These are phyloP conservation scores for Syndactyla subalaris DNA, from an alignment of 2,797 vertebrate genomes.

Conservation along the genomic window DNA sequence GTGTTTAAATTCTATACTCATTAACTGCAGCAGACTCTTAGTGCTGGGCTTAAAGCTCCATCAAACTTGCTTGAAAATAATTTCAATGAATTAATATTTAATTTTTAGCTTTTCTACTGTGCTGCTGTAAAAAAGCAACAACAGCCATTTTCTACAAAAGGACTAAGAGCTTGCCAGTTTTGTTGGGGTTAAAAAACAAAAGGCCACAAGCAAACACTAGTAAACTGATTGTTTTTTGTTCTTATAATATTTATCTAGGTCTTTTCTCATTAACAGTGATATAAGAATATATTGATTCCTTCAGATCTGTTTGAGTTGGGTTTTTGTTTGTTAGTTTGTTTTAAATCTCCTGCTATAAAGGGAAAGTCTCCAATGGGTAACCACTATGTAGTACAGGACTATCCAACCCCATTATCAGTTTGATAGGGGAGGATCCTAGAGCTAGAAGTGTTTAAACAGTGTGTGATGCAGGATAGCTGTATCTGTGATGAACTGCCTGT, in stretches of 20 bases:
- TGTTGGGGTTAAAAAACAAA: neutral
- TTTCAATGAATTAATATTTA: conserved; percentile 12
- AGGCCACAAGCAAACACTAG: rapidly evolving
- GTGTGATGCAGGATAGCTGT: rapidly evolving
- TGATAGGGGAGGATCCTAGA: neutral
- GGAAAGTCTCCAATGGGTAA: neutral
- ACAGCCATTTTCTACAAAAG: neutral
- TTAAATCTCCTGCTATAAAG: neutral
- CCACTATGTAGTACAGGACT: neutral
- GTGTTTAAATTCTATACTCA: neutral
- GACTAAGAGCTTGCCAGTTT: neutral
- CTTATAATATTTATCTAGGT: neutral
- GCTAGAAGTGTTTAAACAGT: neutral
- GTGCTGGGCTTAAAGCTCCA: neutral
- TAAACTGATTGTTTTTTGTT: neutral
- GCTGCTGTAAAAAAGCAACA: neutral
- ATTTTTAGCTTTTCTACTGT: neutral
- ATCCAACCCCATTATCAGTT: neutral
- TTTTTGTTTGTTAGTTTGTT: neutral
- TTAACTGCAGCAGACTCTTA: neutral
- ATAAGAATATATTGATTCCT: neutral
- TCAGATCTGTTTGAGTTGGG: neutral
- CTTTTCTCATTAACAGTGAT: neutral
- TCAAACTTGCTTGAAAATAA: neutral
- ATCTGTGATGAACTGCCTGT: rapidly evolving